Evolutionary conservation across 2,113 vertebrate genomes (phyloP).

Genomic region (Brachirus orientalis): DNA sequence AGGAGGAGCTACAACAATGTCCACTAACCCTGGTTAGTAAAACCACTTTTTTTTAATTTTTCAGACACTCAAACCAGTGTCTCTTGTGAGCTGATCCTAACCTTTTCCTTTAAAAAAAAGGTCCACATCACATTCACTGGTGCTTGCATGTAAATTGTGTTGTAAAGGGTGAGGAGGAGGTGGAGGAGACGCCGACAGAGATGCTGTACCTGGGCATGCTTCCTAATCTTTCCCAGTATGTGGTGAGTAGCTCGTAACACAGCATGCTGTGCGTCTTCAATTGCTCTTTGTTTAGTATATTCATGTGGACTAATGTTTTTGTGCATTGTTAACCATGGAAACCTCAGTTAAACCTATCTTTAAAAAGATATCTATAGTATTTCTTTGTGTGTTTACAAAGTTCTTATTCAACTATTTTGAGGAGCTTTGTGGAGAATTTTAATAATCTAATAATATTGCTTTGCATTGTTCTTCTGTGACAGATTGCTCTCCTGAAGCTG

Average conservation of each 20-base stretch:
- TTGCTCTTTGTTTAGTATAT: neutral
- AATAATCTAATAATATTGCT: neutral
- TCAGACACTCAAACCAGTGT: no score
- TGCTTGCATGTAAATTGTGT: conserved; percentile 7
- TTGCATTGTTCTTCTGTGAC: conserved; percentile 22
- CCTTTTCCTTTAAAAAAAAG: neutral
- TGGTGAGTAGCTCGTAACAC: conserved; percentile 83
- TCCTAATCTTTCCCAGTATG: conserved; percentile 93
- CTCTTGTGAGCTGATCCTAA: no score
- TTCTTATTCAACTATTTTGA: no score
- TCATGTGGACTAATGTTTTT: no score
- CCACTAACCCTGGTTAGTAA: conserved; percentile 92
- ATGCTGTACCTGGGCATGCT: conserved; percentile 92
- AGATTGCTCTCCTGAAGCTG: conserved; percentile 97
- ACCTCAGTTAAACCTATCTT: no score
- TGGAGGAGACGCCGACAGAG: conserved; percentile 92
- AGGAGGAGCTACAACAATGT: conserved; percentile 93
- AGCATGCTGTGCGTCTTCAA: no score
- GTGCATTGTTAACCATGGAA: no score
- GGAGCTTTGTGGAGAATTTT: no score
- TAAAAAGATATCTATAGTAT: no score
- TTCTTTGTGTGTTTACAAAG: no score
- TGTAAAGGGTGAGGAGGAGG: conserved; percentile 91
- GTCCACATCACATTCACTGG: neutral
- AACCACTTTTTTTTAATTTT: neutral